Evolutionary conservation across 2,113 vertebrate genomes (phyloP).

Genomic region (Platysternon megacephalum): DNA sequence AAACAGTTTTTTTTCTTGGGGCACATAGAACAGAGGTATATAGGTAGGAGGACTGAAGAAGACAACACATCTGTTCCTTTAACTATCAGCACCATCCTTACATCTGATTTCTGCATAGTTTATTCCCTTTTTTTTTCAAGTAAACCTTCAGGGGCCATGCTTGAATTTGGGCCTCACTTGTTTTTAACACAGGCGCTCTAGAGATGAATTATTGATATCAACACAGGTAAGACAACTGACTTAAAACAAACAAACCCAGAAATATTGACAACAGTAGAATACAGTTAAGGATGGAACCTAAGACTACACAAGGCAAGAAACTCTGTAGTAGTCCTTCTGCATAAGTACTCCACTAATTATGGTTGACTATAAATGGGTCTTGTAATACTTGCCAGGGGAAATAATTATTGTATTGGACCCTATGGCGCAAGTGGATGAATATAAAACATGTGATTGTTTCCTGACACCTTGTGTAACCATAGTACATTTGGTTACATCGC

Average conservation of each 20-base stretch:
- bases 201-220: background rate
- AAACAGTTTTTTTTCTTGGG: background rate
- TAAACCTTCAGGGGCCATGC: background rate
- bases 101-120: background rate
- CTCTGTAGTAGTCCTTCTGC: background rate
- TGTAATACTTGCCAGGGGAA: background rate
- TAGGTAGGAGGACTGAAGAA: background rate
- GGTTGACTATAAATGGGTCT: background rate
- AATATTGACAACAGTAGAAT: background rate
- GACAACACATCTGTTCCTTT: background rate
- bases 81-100: background rate
- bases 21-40: background rate
- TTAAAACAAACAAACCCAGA: background rate
- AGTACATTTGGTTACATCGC: background rate
- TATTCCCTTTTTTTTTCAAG: conserved; percentile 10
- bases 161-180: background rate
- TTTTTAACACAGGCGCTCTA: conserved; percentile 50
- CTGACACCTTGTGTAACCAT: background rate
- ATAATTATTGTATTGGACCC: background rate
- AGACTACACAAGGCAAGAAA: background rate
- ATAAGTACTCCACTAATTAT: background rate
- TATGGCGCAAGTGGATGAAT: background rate
- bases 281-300: background rate
- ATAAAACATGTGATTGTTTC: background rate
- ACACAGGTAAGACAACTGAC: background rate